Conservation (phyloP, 2,797 vertebrate genomes). For the Macroramphosus scolopax region DNA sequence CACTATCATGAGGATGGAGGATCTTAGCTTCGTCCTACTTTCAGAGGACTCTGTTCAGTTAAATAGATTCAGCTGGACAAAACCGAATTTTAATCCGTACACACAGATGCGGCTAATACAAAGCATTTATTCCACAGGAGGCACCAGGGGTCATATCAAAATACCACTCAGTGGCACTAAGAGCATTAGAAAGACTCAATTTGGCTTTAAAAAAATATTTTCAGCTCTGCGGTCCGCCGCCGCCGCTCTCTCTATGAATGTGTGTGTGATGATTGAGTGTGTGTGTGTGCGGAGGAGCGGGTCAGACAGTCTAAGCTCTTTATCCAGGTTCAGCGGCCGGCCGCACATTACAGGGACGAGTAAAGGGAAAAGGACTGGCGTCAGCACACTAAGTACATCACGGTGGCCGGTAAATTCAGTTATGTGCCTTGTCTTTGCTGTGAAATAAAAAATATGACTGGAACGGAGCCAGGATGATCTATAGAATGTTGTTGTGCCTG, state of each 20-base stretch:
- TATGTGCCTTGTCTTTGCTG: constrained; percentile 50
- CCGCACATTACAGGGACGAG: constrained; percentile 58
- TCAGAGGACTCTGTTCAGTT: constrained; percentile 14
- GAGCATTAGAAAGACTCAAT: constrained; percentile 64
- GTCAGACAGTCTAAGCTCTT: constrained; percentile 82
- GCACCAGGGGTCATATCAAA: constrained; percentile 48
- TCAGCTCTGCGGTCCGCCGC: constrained; percentile 42
- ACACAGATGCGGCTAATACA: constrained; percentile 32
- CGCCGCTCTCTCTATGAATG: constrained; percentile 23
- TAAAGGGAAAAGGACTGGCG: constrained; percentile 55
- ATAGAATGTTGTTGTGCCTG: constrained; percentile 36
- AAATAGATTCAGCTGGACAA: too few species aligned
- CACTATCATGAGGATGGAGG: too few species aligned
- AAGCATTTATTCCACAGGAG: constrained; percentile 38
- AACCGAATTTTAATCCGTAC: constrained; percentile 44
- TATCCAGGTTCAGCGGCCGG: constrained; percentile 72
- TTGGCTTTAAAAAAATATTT: constrained; percentile 59
- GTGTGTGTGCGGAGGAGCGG: constrained; percentile 58
- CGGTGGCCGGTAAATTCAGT: constrained; percentile 59
- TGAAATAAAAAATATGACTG: constrained; percentile 55
- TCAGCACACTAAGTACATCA: constrained; percentile 67
- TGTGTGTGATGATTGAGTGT: constrained; percentile 11
- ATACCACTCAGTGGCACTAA: constrained; percentile 45
- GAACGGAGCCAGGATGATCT: constrained; percentile 51
- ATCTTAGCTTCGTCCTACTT: constrained; percentile 11